Evolutionary conservation across 2,797 vertebrate species (phyloP), one percentile per base, ranked within the genome.

Genomic region (Threskiornis aethiopicus): DNA sequence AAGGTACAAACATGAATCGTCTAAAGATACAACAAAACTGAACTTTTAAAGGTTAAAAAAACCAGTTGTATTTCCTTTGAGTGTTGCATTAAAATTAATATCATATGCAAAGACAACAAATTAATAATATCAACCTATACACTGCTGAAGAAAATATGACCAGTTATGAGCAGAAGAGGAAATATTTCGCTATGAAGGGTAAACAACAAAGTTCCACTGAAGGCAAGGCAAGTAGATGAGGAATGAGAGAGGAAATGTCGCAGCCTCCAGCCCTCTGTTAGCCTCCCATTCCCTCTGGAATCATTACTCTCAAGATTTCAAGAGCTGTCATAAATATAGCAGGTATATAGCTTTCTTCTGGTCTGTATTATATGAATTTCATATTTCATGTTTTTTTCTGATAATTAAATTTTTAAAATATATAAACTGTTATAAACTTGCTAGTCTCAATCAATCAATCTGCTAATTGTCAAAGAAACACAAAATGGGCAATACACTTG

Each of bases 51-150:
- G 37, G 8, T 46, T 69, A 8, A 81, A 88, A 72, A 11, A 1
- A 0, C 0, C 3, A 28, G 4, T 7, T 49, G 9, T 9, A 42
- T 46, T 61, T 71, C n/a, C n/a, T 51, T 77, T 41, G 1, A 41
- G 8, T 31, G 8, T 13, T 58, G 16, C 51, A 44, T 21, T 89
- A 52, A 66, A 72, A 90, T 65, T 4, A 72, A 5, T 25, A 64
- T 8, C 9, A 59, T 13, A 55, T 4, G 13, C 13, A 78, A 75
- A 67, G 4, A 8, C 5, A 81, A 31, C 1, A 84, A 64, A 84
- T 57, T 19, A 19, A 3, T 26, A 51, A 15, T 39, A 85, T 20
- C 22, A 67, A 11, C 11, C 21, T 28, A 62, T 1, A n/a, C 18
- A 54, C 5, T 55, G 16, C 3, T 69, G 39, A 83, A 37, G 21